These are phyloP conservation scores for Heteractis magnifica DNA, from an alignment of 92 coral and sea anemone genomes.

Conservation along the genomic window DNA sequence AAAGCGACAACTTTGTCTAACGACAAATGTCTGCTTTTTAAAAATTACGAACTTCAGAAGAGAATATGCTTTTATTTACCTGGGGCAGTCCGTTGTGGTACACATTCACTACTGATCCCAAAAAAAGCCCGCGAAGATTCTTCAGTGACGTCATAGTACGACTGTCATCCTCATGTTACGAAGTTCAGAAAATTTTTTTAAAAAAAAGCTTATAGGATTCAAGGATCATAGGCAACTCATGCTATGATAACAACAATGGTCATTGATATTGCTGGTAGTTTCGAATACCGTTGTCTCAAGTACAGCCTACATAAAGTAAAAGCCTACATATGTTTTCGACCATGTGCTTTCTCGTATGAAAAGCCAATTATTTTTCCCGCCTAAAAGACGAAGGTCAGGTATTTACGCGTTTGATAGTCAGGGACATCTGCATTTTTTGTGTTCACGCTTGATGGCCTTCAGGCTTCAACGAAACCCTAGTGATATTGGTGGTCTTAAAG, in stretches of 20 bases:
- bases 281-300: background rate
- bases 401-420: background rate
- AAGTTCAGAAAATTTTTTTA: background rate
- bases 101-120: too few relatives aligned
- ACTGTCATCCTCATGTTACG: background rate
- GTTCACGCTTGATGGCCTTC: slow-evolving; percentile 13
- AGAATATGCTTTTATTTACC: too few relatives aligned
- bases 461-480: background rate
- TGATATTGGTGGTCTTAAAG: background rate
- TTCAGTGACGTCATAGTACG: background rate
- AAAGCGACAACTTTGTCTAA: too few relatives aligned
- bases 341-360: slow-evolving; percentile 19
- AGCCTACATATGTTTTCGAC: background rate
- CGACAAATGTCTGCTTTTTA: too few relatives aligned
- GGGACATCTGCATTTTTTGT: slow-evolving; percentile 29
- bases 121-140: slow-evolving; percentile 2
- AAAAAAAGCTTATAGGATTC: background rate
- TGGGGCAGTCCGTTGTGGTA: too few relatives aligned
- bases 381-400: slow-evolving; percentile 23
- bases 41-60: too few relatives aligned
- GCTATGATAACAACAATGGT: background rate
- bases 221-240: background rate
- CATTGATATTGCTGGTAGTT: background rate
- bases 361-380: slow-evolving; percentile 48
- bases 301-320: background rate